These are phyloP conservation scores for Holcopasites calliopsidis DNA, from an alignment of 1,140 invertebrate species.

Conservation along the genomic window DNA sequence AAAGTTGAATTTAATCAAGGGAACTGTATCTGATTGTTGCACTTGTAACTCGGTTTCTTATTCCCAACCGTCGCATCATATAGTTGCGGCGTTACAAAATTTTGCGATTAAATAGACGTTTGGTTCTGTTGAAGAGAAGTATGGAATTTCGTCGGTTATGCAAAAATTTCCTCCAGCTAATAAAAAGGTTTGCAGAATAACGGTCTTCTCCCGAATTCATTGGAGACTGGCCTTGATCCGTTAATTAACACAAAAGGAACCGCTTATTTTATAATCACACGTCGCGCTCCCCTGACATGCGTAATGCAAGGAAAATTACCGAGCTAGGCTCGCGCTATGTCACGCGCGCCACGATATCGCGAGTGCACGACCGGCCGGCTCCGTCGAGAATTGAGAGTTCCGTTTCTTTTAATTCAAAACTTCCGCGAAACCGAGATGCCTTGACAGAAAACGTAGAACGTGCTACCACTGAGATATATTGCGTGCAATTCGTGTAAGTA, in stretches of 20 bases:
- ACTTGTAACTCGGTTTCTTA: too few species aligned
- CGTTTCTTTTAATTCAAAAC: slow-evolving; percentile 62
- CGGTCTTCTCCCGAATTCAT: slow-evolving; percentile 69
- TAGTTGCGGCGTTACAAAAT: too few species aligned
- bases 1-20: too few species aligned
- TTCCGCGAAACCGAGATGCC: slow-evolving; percentile 51
- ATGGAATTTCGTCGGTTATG: too few species aligned
- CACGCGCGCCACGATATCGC: slow-evolving; percentile 58
- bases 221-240: slow-evolving; percentile 71
- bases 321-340: slow-evolving; percentile 54
- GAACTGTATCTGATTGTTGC: too few species aligned
- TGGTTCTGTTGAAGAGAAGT: too few species aligned
- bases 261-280: slow-evolving; percentile 78
- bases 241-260: slow-evolving; percentile 78
- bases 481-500: background rate
- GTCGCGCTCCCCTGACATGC: slow-evolving; percentile 69
- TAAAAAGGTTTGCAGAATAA: slow-evolving; percentile 42
- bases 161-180: too few species aligned
- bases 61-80: too few species aligned
- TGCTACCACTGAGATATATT: too few species aligned
- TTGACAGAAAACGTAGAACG: background rate
- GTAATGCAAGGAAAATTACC: slow-evolving; percentile 75
- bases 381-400: slow-evolving; percentile 59
- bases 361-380: slow-evolving; percentile 45
- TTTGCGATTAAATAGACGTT: too few species aligned